Evolutionary conservation across 92 coral and sea anemone species (phyloP).

Genomic region (Heteractis magnifica): DNA sequence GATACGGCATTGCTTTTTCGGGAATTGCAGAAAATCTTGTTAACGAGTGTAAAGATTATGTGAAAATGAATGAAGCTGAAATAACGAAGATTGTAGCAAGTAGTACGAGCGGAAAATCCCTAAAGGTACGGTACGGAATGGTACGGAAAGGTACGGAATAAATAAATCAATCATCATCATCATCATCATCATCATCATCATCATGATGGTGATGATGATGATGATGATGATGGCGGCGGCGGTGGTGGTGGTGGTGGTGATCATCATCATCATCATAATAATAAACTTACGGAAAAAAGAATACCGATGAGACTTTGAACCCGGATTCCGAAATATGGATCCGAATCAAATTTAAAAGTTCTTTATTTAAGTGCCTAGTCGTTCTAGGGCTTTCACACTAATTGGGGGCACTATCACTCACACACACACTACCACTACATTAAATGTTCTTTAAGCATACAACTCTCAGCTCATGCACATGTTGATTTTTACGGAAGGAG

Average conservation of each 20-base stretch:
- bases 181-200: neutral
- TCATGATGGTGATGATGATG: neutral
- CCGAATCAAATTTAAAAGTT: no score
- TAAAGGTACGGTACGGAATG: neutral
- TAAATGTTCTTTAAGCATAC: no score
- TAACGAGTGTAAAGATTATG: constrained; percentile 25
- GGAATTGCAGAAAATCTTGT: constrained; percentile 20
- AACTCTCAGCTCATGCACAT: no score
- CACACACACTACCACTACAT: no score
- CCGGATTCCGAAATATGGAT: no score
- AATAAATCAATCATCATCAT: neutral
- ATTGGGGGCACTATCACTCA: no score
- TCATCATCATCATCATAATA: no score
- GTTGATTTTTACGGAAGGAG: no score
- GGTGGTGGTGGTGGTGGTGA: neutral
- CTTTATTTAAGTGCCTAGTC: no score
- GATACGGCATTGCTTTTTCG: constrained; percentile 38
- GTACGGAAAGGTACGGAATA: neutral
- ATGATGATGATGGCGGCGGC: neutral
- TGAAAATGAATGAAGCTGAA: constrained; percentile 17
- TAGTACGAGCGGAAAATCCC: neutral
- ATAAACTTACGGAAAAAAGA: no score
- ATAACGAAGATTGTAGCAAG: constrained; percentile 18
- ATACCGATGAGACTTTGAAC: no score
- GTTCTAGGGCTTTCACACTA: no score